phyloP scores from a whole-genome alignment of 2,797 vertebrate species.

The Lindbergichthys nudifrons region DNA sequence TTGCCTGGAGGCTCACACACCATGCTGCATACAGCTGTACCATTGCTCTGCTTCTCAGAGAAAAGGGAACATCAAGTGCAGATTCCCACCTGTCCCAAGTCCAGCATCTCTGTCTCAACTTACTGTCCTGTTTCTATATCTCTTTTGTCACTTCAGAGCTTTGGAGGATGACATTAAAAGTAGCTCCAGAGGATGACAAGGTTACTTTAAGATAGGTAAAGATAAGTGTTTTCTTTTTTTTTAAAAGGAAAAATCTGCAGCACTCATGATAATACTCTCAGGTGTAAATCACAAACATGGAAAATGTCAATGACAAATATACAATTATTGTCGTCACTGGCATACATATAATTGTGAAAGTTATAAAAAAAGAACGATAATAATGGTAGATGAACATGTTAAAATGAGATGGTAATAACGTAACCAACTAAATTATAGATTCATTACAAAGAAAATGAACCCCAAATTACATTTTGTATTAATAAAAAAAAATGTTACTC shows the following conservation, averaged over 20 bases:
- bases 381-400: neutral
- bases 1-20: slow-evolving; percentile 39
- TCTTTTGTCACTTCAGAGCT: slow-evolving; percentile 26
- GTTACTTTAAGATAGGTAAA: no score
- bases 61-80: slow-evolving; percentile 39
- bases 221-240: no score
- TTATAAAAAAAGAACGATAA: neutral
- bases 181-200: slow-evolving; percentile 26
- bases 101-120: slow-evolving; percentile 53
- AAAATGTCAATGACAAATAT: neutral
- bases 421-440: neutral
- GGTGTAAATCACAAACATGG: neutral
- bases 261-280: neutral
- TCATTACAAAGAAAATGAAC: neutral
- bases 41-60: slow-evolving; percentile 16
- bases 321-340: neutral
- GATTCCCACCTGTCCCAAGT: slow-evolving; percentile 46
- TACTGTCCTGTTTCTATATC: slow-evolving; percentile 20
- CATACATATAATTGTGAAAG: neutral
- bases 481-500: neutral
- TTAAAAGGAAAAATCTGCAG: neutral
- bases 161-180: neutral
- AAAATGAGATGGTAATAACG: neutral
- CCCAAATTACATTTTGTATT: neutral
- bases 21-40: slow-evolving; percentile 50